Evolutionary conservation across 2,797 vertebrate genomes (phyloP), one percentile per base, ranked within the genome.

Genomic region (Gymnothorax reevesii): DNA sequence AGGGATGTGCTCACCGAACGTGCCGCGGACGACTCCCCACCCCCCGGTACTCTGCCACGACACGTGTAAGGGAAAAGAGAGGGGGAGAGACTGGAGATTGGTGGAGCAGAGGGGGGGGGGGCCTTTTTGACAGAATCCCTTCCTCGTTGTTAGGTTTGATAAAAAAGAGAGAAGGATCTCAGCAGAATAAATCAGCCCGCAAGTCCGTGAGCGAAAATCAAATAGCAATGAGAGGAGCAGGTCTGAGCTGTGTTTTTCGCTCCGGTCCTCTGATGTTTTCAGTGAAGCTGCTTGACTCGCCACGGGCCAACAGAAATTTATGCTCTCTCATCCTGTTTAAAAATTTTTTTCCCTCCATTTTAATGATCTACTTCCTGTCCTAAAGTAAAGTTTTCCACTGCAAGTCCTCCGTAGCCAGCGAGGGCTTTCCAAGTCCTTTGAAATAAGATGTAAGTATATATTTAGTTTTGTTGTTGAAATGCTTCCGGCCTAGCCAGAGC

Each of bases 381-480:
- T 92, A 94, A 92, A 95, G 95, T 96, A 93, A 93, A 94, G 92
- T 94, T 95, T 92, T 94, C 93, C 91, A 90, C 91, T 91, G 94
- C 92, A 90, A 92, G 86, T 92, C 92, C 93, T 75, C 73, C 90
- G 73, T 92, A 89, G 92, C 92, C 92, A 94, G 92, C 94, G 91
- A 94, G 92, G 89, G 92, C 93, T 94, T 94, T 83, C 80, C 57
- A 89, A 90, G 86, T 90, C 91, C 93, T 96, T 95, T 95, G 94
- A 95, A 95, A 96, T 94, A 93, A 94, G 94, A 95, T 95, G 92
- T 95, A 95, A 95, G 94, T 95, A 95, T 96, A 96, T 95, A 95
- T 96, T 96, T 96, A 95, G 94, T 95, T 94, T 95, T 94, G 90
- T 90, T 93, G 94, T 94, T 95, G 94, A 92, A 92, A 94, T 90